Base-by-base conservation (phyloP, 1,140 invertebrate species). In the Teleogryllus occipitalis region DNA sequence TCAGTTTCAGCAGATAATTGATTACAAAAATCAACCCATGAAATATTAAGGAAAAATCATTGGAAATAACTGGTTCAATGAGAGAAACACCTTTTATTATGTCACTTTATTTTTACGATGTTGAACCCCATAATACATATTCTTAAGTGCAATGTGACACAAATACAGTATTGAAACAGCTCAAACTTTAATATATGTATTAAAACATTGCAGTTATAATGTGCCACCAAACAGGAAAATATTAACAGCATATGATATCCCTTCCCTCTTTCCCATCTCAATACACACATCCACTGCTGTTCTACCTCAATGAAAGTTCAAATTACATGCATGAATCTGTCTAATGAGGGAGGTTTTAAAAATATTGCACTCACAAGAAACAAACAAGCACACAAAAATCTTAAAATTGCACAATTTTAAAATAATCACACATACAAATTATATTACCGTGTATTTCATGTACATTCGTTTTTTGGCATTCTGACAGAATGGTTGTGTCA, bases 331-430 rank as follows among this genome's bases (percentile, higher is more conserved):
- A 65, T 65, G 10, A 14, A 65, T 65, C 54, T 65, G 54, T 65
- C 54, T 65, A 2, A 14, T 65, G 18, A 65, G 54, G 54, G 54
- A 65, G 18, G 10, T 65, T 65, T 65, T 65, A 14, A 65, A 65
- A 65, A 65, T 65, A 65, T 65, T 65, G 54, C 54, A 65, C 54
- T 65, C 54, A 65, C 54, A 65, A 65, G 54, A 65, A 65, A 65
- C 54, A 65, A 65, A 65, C 54, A 65, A 65, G 54, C 54, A 65
- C 54, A 14, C 54, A 65, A 65, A 65, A 65, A 39, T 39, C 54
- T 18, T 65, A 18, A 65, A 65, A 65, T 65, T 65, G 54, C 54
- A 65, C 54, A 65, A 18, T 65, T 65, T 65, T 14, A 65, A 65
- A 65, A 65, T 65, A 65, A 14, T 65, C 54, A 65, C 54, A 14